These are phyloP conservation scores for Acropora yongei DNA, from an alignment of 64 coral and sea anemone species.

Conservation along the genomic window DNA sequence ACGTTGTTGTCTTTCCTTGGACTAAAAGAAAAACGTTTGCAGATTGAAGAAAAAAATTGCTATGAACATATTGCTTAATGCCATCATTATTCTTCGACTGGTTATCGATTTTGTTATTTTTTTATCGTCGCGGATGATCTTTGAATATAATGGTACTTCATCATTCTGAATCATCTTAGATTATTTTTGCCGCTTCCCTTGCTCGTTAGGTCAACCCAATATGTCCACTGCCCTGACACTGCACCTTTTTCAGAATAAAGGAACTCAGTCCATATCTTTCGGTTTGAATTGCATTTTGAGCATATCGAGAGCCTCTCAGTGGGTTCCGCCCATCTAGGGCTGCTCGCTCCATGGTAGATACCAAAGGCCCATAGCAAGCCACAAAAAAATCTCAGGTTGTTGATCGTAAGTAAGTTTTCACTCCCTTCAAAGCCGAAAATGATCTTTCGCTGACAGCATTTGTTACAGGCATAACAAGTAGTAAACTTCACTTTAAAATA, in stretches of 20 bases:
- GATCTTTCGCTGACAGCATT: slow-evolving; percentile 63
- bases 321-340: background rate
- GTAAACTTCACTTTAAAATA: slow-evolving; percentile 52
- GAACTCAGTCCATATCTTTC: slow-evolving; percentile 39
- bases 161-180: no score
- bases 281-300: slow-evolving; percentile 9
- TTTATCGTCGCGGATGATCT: no score
- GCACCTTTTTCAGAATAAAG: slow-evolving; percentile 33
- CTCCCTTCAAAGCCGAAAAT: slow-evolving; percentile 69
- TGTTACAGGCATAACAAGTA: slow-evolving; percentile 59
- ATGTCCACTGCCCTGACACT: slow-evolving; percentile 49
- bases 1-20: no score
- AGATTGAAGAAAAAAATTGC: no score
- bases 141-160: no score
- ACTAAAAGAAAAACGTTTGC: no score
- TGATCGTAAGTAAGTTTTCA: slow-evolving; percentile 64
- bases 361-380: background rate
- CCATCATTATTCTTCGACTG: no score
- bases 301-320: slow-evolving; percentile 40
- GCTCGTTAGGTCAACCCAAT: background rate
- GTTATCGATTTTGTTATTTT: no score
- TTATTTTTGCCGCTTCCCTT: no score
- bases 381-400: slow-evolving; percentile 46
- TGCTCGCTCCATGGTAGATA: slow-evolving; percentile 15
- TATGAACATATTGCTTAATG: no score